Evolutionary conservation across 2,888 invertebrate genomes (phyloP).

Genomic region (Eupithecia pulchellata): DNA sequence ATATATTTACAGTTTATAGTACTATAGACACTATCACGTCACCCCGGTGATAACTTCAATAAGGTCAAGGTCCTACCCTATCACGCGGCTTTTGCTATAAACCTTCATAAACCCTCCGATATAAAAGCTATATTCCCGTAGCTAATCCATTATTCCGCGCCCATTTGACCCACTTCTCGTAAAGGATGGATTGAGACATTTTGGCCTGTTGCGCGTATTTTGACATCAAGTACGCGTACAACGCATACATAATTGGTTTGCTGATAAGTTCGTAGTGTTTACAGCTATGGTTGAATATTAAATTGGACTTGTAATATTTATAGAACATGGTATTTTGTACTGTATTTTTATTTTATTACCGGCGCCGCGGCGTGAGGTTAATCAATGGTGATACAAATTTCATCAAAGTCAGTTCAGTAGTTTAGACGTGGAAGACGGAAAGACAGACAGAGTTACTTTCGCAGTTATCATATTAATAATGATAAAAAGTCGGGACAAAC

Average conservation of each 20-base stretch:
- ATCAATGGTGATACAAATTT: too few relatives aligned
- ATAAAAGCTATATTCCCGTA: conserved; percentile 27
- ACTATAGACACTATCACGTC: not conserved
- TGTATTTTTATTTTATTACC: too few relatives aligned
- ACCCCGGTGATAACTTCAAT: not conserved
- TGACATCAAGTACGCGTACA: conserved; percentile 36
- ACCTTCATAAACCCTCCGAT: conserved; percentile 9
- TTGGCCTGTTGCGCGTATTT: conserved; percentile 60
- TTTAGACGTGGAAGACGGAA: too few relatives aligned
- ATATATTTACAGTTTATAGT: not conserved
- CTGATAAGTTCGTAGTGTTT: conserved; percentile 37
- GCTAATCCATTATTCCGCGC: conserved; percentile 46
- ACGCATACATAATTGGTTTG: conserved; percentile 56
- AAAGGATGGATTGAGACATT: conserved; percentile 61
- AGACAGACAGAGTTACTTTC: too few relatives aligned
- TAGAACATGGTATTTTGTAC: too few relatives aligned
- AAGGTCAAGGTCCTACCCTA: conserved; percentile 10
- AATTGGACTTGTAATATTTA: not conserved
- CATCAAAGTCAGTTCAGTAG: too few relatives aligned
- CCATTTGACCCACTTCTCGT: conserved; percentile 52
- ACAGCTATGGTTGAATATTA: conserved; percentile 28
- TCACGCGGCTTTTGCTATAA: conserved; percentile 9
- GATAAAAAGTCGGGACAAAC: too few relatives aligned
- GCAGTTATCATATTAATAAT: too few relatives aligned
- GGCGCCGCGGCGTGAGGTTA: too few relatives aligned